phyloP scores from a whole-genome alignment of 2,888 invertebrate species.

The Pseudococcus jackbeardsleyi region DNA sequence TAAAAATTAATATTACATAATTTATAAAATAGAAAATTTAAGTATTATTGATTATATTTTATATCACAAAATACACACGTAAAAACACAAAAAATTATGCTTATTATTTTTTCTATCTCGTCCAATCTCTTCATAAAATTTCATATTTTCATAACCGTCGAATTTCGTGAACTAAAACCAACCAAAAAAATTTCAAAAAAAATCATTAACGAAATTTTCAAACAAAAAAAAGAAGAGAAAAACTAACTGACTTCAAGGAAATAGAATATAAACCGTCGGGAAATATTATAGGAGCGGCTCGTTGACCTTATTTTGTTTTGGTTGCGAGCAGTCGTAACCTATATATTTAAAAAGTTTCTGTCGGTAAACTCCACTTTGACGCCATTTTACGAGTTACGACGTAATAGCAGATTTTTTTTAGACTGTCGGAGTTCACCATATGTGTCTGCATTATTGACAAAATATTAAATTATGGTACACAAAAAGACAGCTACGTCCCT shows the following conservation, averaged over 20 bases:
- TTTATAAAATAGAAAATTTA: background rate
- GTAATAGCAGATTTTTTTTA: slow-evolving; percentile 31
- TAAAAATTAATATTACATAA: background rate
- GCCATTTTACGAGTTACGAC: slow-evolving; percentile 34
- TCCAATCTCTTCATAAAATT: too few species aligned
- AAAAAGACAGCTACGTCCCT: background rate
- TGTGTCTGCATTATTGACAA: background rate
- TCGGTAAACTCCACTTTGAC: slow-evolving; percentile 33
- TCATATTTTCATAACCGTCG: too few species aligned
- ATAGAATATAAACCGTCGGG: background rate
- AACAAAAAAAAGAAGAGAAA: background rate
- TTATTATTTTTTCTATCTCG: background rate
- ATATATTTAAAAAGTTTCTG: slow-evolving; percentile 13
- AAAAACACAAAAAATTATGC: background rate
- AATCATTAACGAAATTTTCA: too few species aligned
- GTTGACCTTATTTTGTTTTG: slow-evolving; percentile 54
- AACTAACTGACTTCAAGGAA: background rate
- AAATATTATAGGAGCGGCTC: slow-evolving; percentile 15
- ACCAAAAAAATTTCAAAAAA: too few species aligned
- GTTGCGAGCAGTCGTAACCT: slow-evolving; percentile 29
- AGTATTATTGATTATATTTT: background rate
- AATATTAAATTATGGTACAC: slow-evolving; percentile 7
- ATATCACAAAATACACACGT: background rate
- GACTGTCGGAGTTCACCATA: background rate
- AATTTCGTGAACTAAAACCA: too few species aligned